Conservation (phyloP, 2,888 invertebrate species). For the Augochlorella aurata region DNA sequence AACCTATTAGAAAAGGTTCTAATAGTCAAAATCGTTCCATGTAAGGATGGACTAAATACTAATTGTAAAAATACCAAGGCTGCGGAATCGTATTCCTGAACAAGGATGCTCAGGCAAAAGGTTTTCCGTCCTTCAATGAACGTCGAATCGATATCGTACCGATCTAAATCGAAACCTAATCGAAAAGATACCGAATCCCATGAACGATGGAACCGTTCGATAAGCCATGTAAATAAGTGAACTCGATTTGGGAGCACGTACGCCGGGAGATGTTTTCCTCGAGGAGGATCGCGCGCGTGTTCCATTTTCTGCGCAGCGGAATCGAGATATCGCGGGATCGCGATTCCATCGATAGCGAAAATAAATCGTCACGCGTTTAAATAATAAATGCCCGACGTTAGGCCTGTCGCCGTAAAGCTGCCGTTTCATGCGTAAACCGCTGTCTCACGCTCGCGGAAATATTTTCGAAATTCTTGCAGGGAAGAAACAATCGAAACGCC, state of each 20-base stretch:
- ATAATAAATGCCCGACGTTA: constrained; percentile 18
- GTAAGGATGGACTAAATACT: too few relatives aligned
- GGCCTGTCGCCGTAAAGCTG: background rate
- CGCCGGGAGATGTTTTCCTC: constrained; percentile 7
- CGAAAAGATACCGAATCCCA: background rate
- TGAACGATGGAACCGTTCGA: background rate
- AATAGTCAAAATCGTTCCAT: too few relatives aligned
- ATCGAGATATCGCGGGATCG: too few relatives aligned
- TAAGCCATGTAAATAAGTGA: constrained; percentile 22
- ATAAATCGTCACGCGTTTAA: constrained; percentile 24
- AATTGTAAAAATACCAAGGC: too few relatives aligned
- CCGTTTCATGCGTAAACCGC: background rate
- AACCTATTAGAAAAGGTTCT: too few relatives aligned
- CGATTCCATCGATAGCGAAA: constrained; percentile 8
- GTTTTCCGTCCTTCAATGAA: background rate
- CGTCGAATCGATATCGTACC: background rate
- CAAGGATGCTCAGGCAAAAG: background rate
- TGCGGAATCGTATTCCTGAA: background rate
- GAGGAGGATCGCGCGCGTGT: background rate
- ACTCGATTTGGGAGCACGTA: background rate
- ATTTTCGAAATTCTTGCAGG: background rate
- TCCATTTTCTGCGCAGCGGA: background rate
- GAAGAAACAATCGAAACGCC: background rate
- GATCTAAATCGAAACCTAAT: background rate
- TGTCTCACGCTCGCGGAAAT: background rate